These are phyloP conservation scores for Penelope pileata DNA, from an alignment of 2,113 vertebrate species.

Conservation along the genomic window DNA sequence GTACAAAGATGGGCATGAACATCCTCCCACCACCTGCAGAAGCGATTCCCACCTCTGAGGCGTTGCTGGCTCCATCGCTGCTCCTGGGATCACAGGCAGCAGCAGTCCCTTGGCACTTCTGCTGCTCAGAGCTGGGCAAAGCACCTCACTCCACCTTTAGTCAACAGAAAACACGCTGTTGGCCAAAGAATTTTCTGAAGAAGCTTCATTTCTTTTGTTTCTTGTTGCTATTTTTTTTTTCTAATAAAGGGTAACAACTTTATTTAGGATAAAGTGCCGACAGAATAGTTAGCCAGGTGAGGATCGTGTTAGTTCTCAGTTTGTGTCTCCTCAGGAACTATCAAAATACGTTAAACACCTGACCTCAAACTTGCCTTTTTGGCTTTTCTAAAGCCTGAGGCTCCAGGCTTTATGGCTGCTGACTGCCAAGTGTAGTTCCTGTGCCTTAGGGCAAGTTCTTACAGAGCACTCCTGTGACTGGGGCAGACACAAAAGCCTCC, in stretches of 20 bases:
- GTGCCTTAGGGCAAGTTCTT: not conserved
- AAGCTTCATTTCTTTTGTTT: not conserved
- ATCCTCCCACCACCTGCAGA: not conserved
- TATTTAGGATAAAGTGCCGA: not conserved
- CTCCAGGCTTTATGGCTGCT: not conserved
- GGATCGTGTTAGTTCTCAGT: not conserved
- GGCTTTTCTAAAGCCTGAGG: not conserved
- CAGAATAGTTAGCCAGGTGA: not conserved
- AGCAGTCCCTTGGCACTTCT: not conserved
- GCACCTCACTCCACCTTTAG: not conserved
- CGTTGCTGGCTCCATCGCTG: not conserved
- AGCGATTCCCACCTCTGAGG: not conserved
- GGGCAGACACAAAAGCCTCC: not conserved
- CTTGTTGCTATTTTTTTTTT: not conserved
- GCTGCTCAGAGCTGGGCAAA: not conserved
- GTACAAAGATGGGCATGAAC: not conserved
- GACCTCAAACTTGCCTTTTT: not conserved
- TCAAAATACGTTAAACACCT: not conserved
- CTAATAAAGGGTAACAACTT: too few relatives aligned
- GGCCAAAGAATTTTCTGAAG: not conserved
- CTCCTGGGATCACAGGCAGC: not conserved
- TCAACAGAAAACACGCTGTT: not conserved
- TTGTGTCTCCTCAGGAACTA: not conserved
- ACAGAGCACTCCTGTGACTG: not conserved
- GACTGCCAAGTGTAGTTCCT: not conserved